These are phyloP conservation scores for Tricholauxania praeusta DNA, from an alignment of 2,888 invertebrate genomes.

Conservation along the genomic window DNA sequence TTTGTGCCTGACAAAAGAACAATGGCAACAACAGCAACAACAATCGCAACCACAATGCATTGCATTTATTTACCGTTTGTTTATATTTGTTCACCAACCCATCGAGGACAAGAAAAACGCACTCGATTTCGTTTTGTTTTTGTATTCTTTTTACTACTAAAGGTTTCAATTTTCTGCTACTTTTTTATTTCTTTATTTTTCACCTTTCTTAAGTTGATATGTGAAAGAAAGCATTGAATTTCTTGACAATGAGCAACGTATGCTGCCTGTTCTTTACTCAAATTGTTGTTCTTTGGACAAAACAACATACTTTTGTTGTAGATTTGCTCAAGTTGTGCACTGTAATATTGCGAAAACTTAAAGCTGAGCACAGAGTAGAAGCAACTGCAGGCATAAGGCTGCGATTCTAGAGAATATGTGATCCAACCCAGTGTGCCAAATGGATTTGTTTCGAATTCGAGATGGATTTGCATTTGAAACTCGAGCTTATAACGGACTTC, in stretches of 20 bases:
- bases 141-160: background rate
- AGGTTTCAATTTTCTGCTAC: conserved; percentile 27
- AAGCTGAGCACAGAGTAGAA: no score
- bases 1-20: background rate
- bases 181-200: conserved; percentile 1
- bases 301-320: no score
- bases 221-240: conserved; percentile 32
- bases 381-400: no score
- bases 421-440: no score
- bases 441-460: no score
- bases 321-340: no score
- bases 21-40: conserved; percentile 4
- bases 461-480: no score
- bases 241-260: conserved; percentile 18
- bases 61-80: conserved; percentile 27
- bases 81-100: conserved; percentile 20
- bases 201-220: background rate
- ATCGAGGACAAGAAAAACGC: conserved; percentile 9
- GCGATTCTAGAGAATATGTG: no score
- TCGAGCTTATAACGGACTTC: no score
- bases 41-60: conserved; percentile 10
- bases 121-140: background rate
- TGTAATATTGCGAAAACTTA: no score
- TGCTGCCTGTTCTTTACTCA: no score
- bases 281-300: no score